A percentile compares a stretch with the other conserved stretches of the same genome.
Conservation (phyloP, 2,888 invertebrate genomes). For the Coelinius sp. region DNA sequence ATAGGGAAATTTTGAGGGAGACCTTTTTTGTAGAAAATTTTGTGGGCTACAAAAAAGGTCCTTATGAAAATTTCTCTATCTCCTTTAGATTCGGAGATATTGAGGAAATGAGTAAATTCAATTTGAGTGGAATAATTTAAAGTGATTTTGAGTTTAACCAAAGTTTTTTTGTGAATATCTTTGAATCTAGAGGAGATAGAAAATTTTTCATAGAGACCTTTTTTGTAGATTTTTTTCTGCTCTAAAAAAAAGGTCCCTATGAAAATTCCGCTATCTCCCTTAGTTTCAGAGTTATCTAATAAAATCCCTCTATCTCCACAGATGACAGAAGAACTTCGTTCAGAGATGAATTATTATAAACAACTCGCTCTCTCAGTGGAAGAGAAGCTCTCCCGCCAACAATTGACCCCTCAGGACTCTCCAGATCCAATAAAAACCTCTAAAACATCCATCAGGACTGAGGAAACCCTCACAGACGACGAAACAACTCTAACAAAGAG, state of each 20-base stretch:
- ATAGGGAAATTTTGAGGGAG: not conserved
- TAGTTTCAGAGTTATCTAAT: not conserved
- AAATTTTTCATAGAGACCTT: too few relatives aligned
- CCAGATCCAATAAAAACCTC: conserved; percentile 22
- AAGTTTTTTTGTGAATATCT: too few relatives aligned
- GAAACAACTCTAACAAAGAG: conserved; percentile 46
- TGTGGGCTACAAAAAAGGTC: not conserved
- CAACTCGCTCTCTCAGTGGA: conserved; percentile 79
- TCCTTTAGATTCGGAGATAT: not conserved
- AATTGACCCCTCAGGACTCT: conserved; percentile 2
- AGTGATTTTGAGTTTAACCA: too few relatives aligned
- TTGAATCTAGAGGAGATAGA: too few relatives aligned
- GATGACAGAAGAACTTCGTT: conserved; percentile 77
- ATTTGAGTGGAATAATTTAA: too few relatives aligned
- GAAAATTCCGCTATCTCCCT: too few relatives aligned
- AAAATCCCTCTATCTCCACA: too few relatives aligned
- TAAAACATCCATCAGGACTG: not conserved
- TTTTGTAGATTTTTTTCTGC: too few relatives aligned
- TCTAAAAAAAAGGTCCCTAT: too few relatives aligned
- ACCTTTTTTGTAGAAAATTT: not conserved
- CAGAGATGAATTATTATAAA: conserved; percentile 79
- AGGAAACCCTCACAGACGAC: conserved; percentile 38
- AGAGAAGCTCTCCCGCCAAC: conserved; percentile 71
- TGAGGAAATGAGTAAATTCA: not conserved
- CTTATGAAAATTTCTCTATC: not conserved